A percentile compares a stretch with the other conserved stretches of the same genome.
These are phyloP conservation scores for Clinocottus analis DNA, from an alignment of 2,113 vertebrate species.

Conservation along the genomic window DNA sequence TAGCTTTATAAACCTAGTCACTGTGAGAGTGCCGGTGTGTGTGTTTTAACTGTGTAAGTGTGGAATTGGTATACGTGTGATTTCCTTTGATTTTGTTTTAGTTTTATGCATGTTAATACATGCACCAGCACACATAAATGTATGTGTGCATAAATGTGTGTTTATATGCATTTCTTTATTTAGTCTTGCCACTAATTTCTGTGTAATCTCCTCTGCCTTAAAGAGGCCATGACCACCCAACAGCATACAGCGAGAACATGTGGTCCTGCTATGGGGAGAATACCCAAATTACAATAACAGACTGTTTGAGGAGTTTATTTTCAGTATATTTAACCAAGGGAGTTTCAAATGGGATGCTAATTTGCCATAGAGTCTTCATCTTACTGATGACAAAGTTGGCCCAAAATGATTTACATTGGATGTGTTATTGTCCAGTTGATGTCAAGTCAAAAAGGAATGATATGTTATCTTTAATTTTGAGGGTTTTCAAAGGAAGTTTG, in stretches of 20 bases:
- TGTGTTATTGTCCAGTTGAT: neutral
- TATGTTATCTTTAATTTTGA: neutral
- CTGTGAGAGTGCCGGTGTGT: conserved; percentile 27
- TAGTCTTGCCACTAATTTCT: conserved; percentile 32
- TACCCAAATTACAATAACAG: neutral
- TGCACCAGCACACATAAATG: neutral
- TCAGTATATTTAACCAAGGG: neutral
- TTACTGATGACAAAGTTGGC: neutral
- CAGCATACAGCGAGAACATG: neutral
- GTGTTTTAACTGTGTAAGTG: neutral
- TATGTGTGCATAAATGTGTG: neutral
- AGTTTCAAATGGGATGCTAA: conserved; percentile 19
- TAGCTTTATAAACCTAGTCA: conserved; percentile 49
- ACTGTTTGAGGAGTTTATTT: conserved; percentile 1
- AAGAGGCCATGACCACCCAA: conserved; percentile 33
- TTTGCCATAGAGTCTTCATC: no score
- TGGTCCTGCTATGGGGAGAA: conserved; percentile 11
- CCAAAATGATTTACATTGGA: neutral
- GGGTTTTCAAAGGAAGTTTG: neutral
- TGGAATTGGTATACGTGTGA: conserved; percentile 9
- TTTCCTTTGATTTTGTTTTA: conserved; percentile 30
- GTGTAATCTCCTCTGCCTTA: conserved; percentile 28
- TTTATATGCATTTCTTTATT: conserved; percentile 5
- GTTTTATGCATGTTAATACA: neutral
- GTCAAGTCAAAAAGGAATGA: neutral